These are phyloP conservation scores for Cromileptes altivelis DNA, from an alignment of 2,113 vertebrate species.

Conservation along the genomic window DNA sequence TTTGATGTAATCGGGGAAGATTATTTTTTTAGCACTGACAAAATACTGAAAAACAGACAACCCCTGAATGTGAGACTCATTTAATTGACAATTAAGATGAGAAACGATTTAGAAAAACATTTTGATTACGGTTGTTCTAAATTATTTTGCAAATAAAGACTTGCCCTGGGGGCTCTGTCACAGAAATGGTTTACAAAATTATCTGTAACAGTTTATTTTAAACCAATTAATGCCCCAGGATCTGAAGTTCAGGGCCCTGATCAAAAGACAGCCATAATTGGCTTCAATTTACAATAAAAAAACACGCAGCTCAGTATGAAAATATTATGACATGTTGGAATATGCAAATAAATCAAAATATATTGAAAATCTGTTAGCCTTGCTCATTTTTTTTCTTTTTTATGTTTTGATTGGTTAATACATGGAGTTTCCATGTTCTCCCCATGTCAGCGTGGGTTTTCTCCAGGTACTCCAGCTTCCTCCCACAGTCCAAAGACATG, in stretches of 20 bases:
- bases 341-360: background rate
- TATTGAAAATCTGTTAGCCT: background rate
- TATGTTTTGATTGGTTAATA: background rate
- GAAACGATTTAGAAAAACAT: background rate
- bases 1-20: background rate
- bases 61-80: background rate
- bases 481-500: too few species aligned
- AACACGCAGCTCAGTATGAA: background rate
- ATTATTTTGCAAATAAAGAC: background rate
- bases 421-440: too few species aligned
- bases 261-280: background rate
- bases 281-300: background rate
- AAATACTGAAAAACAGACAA: background rate
- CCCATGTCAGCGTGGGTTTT: too few species aligned
- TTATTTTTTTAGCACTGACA: background rate
- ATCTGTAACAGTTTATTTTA: conserved; percentile 12
- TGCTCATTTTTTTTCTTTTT: background rate
- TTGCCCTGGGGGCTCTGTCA: background rate
- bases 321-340: background rate
- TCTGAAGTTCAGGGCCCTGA: background rate
- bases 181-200: background rate
- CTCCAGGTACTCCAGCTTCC: too few species aligned
- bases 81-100: background rate
- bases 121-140: too few species aligned
- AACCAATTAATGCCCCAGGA: background rate